A percentile compares a stretch with the other conserved stretches of the same genome.
These are phyloP conservation scores for Actinemys pallida DNA, from an alignment of 2,113 vertebrate genomes.

Conservation along the genomic window DNA sequence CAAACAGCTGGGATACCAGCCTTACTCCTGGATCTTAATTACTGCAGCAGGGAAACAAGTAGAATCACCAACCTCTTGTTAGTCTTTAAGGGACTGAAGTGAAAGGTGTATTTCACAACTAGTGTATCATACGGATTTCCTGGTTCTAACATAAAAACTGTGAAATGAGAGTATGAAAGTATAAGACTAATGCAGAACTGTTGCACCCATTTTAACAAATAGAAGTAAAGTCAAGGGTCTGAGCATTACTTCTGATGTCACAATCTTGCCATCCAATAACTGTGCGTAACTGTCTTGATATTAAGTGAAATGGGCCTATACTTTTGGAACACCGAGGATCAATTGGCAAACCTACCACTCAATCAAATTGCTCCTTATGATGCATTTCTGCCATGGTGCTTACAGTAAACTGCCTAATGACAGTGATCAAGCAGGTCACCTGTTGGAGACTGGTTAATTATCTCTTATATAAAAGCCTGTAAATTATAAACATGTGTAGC, in stretches of 20 bases:
- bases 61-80: slow-evolving; percentile 5
- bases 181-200: neutral
- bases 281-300: neutral
- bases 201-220: neutral
- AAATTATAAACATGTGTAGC: rapidly evolving
- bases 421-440: neutral
- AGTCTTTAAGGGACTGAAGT: neutral
- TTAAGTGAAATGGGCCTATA: neutral
- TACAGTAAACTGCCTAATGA: neutral
- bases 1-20: neutral
- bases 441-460: rapidly evolving
- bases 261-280: neutral
- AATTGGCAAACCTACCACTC: neutral
- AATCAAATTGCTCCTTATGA: neutral
- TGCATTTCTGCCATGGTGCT: neutral
- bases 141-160: neutral
- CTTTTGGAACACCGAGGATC: neutral
- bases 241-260: neutral
- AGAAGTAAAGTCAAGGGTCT: neutral
- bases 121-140: rapidly evolving
- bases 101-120: neutral
- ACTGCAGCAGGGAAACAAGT: neutral
- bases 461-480: rapidly evolving
- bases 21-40: neutral
- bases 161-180: neutral